A percentile compares a stretch with the other conserved stretches of the same genome.
These are phyloP conservation scores for Caenorhabditis panamensis DNA, from an alignment of 2,888 invertebrate species.

Conservation along the genomic window DNA sequence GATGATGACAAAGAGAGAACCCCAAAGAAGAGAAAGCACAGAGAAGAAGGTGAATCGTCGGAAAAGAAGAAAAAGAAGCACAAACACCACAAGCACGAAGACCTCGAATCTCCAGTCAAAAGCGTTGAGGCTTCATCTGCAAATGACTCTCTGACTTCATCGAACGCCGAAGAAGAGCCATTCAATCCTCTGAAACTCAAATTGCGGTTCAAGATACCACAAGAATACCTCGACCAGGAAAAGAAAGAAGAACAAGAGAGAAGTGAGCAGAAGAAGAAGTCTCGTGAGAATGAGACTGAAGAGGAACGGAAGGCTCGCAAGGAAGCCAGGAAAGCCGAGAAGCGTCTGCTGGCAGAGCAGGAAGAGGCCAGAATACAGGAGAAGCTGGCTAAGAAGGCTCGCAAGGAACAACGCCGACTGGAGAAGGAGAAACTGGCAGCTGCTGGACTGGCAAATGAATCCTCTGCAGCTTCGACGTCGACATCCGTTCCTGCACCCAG, in stretches of 20 bases:
- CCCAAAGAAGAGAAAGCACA: conserved; percentile 27
- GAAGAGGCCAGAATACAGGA: conserved; percentile 29
- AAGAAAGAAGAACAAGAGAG: conserved; percentile 13
- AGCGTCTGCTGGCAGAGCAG: not conserved
- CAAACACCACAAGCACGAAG: conserved; percentile 14
- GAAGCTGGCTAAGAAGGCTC: conserved; percentile 32
- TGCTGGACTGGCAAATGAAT: not conserved
- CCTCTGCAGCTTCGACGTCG: not conserved
- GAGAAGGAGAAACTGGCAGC: conserved; percentile 10
- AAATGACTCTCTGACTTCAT: not conserved
- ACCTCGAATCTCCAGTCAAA: not conserved
- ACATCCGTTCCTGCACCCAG: not conserved
- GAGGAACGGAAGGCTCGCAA: conserved; percentile 34
- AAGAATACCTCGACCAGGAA: not conserved
- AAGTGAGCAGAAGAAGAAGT: conserved; percentile 29
- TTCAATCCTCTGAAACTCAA: not conserved
- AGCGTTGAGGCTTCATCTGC: not conserved
- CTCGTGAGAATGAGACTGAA: conserved; percentile 42
- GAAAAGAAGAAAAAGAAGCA: conserved; percentile 33
- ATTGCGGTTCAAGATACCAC: conserved; percentile 4
- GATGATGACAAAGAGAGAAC: not conserved
- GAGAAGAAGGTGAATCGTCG: conserved; percentile 9
- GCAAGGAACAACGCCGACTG: conserved; percentile 28
- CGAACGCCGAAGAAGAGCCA: not conserved
- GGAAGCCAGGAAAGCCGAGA: conserved; percentile 27